These are phyloP conservation scores for Artemia sinica DNA, from an alignment of 2,888 invertebrate genomes.

Conservation along the genomic window DNA sequence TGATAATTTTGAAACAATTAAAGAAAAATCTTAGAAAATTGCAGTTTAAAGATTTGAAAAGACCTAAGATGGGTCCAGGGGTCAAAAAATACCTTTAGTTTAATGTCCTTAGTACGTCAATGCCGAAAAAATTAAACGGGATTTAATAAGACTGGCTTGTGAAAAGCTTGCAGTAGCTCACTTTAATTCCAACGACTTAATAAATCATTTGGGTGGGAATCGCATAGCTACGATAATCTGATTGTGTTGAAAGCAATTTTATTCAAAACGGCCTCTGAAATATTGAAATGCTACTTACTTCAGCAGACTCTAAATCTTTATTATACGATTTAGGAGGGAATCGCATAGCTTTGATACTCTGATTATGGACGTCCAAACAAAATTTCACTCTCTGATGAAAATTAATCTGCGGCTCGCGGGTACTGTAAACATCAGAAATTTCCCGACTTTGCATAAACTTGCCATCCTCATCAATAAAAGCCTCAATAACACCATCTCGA, in stretches of 20 bases:
- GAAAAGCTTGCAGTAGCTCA: no score
- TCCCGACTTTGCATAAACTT: conserved; percentile 96
- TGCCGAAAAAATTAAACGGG: no score
- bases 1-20: no score
- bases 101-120: no score
- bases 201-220: no score
- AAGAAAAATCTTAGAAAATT: no score
- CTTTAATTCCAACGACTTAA: no score
- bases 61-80: no score
- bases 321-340: conserved; percentile 98
- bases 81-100: no score
- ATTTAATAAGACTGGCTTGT: no score
- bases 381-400: conserved; percentile 94
- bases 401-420: conserved; percentile 82
- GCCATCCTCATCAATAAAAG: conserved; percentile 81
- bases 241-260: conserved; percentile 6
- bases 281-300: conserved; percentile 32
- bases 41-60: no score
- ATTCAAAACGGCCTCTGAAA: no score
- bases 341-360: conserved; percentile 97
- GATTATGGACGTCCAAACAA: conserved; percentile 92
- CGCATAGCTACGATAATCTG: conserved; percentile 1
- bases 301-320: conserved; percentile 90
- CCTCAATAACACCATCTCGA: conserved; percentile 94
- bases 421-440: conserved; percentile 88